phyloP scores from a whole-genome alignment of 53 echinoderm and acorn worm genomes.

The Holothuria leucospilota region DNA sequence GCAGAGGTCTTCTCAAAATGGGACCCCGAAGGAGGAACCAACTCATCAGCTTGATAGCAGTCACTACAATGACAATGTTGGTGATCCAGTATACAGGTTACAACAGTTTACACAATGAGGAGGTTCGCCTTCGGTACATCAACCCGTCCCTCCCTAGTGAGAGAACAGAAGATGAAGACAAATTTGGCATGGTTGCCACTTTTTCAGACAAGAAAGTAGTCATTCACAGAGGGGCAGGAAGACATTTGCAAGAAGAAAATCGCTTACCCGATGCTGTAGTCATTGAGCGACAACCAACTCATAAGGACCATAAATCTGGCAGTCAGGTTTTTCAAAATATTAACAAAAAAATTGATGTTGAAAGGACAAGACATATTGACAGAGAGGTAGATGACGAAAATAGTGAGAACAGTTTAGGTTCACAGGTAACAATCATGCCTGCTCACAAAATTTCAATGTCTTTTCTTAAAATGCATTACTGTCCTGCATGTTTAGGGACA shows the following conservation, averaged over 20 bases:
- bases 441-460: slow-evolving; percentile 62
- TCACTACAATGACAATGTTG: slow-evolving; percentile 53
- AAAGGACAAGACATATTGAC: neutral
- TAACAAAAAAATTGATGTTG: neutral
- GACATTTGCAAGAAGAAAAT: slow-evolving; percentile 30
- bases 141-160: slow-evolving; percentile 60
- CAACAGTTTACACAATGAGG: slow-evolving; percentile 38
- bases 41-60: slow-evolving; percentile 32
- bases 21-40: slow-evolving; percentile 57
- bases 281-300: neutral
- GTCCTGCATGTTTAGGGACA: slow-evolving; percentile 81
- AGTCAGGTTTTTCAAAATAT: neutral
- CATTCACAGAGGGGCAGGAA: slow-evolving; percentile 6
- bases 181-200: neutral
- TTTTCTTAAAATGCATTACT: slow-evolving; percentile 74
- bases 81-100: slow-evolving; percentile 53
- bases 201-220: neutral
- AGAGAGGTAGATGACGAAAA: neutral
- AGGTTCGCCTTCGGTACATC: slow-evolving; percentile 32
- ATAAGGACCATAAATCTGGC: neutral
- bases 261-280: slow-evolving; percentile 5
- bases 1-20: slow-evolving; percentile 36
- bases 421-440: slow-evolving; percentile 30
- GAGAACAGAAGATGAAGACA: neutral
- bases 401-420: slow-evolving; percentile 15